Percentiles rank a stretch among this genome's conserved stretches.
These are phyloP conservation scores for Chlamydotis undulata DNA, from an alignment of 2,113 vertebrate genomes.

Conservation along the genomic window DNA sequence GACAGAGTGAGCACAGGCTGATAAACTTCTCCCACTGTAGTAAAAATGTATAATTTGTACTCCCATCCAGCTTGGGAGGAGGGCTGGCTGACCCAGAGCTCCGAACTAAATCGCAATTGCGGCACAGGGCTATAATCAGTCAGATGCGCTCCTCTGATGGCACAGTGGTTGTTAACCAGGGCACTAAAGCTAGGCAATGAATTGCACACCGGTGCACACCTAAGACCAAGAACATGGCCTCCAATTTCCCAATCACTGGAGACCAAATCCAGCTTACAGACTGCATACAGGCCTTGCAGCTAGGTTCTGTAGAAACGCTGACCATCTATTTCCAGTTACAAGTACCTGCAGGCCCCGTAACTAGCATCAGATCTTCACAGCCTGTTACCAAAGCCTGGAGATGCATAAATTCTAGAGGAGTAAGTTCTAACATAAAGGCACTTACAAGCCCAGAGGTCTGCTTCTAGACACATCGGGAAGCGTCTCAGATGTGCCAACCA, in stretches of 20 bases:
- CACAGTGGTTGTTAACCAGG: neutral
- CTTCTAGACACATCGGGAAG: neutral
- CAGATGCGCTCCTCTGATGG: neutral
- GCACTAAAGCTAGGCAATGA: neutral
- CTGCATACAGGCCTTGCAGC: fast-evolving
- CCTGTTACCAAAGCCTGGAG: neutral
- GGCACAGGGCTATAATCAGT: neutral
- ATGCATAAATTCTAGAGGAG: neutral
- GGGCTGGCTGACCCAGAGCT: neutral
- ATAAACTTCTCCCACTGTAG: neutral
- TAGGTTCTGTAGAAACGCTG: neutral
- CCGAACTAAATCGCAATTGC: neutral
- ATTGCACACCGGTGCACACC: neutral
- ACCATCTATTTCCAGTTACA: fast-evolving
- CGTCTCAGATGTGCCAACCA: neutral
- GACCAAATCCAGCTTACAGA: neutral
- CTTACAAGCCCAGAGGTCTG: neutral
- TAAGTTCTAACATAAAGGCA: neutral
- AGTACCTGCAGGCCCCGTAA: neutral
- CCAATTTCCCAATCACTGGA: neutral
- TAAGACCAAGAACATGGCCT: neutral
- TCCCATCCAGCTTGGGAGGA: neutral
- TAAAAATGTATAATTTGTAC: neutral
- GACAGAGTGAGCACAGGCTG: neutral
- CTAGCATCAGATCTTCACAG: neutral